These are phyloP conservation scores for Molossus molossus DNA, from an alignment of 2,797 vertebrate species.

Conservation along the genomic window DNA sequence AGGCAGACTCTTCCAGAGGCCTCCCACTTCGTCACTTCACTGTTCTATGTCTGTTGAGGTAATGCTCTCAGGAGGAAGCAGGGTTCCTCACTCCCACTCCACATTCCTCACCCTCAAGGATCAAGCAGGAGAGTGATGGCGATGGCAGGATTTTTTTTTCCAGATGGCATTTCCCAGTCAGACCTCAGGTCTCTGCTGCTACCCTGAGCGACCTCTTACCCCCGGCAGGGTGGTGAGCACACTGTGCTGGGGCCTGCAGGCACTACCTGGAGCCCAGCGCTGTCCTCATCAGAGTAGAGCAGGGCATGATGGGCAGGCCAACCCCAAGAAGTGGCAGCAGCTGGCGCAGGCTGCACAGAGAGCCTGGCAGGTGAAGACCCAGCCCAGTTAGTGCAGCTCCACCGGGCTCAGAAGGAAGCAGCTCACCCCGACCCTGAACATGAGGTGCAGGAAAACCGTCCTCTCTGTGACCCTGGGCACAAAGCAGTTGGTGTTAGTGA, in stretches of 20 bases:
- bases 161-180: neutral
- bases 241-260: neutral
- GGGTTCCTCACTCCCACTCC: neutral
- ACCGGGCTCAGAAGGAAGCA: slow-evolving; percentile 90
- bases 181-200: neutral
- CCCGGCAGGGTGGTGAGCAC: neutral
- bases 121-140: neutral
- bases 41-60: neutral
- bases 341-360: slow-evolving; percentile 87
- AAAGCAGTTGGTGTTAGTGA: slow-evolving; percentile 89
- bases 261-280: slow-evolving; percentile 86
- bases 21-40: neutral
- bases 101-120: neutral
- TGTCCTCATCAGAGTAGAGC: slow-evolving; percentile 88
- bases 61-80: neutral
- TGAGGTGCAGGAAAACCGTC: slow-evolving; percentile 91
- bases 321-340: slow-evolving; percentile 85
- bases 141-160: neutral
- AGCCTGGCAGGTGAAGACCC: slow-evolving; percentile 89
- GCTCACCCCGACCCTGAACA: slow-evolving; percentile 88
- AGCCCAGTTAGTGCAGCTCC: slow-evolving; percentile 90
- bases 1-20: neutral
- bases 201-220: neutral
- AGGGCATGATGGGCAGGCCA: slow-evolving; percentile 82
- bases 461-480: slow-evolving; percentile 91